Evolutionary conservation across 2,888 invertebrate genomes (phyloP).

Genomic region (Prenolepis imparis): DNA sequence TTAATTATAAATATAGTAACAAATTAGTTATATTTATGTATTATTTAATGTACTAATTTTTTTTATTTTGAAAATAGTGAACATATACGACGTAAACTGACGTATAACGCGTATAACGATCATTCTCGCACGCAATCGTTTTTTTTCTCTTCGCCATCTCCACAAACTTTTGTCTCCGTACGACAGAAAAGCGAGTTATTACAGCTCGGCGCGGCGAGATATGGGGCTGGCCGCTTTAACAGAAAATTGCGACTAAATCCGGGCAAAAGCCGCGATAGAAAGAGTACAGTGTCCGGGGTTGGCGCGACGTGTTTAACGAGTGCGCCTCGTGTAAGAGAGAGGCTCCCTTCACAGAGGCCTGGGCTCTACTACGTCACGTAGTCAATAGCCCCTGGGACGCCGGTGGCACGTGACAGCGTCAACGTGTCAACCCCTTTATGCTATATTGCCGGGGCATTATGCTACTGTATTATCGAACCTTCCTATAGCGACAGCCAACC

Average conservation of each 20-base stretch:
- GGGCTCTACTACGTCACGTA: constrained; percentile 69
- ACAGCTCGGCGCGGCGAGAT: constrained; percentile 36
- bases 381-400: constrained; percentile 75
- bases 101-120: background rate
- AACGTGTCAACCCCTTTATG: constrained; percentile 78
- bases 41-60: background rate
- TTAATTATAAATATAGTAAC: background rate
- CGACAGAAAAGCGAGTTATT: constrained; percentile 51
- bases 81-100: background rate
- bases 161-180: constrained; percentile 18
- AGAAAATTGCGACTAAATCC: constrained; percentile 54
- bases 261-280: constrained; percentile 31
- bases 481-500: constrained; percentile 65
- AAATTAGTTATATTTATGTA: background rate
- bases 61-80: background rate
- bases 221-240: constrained; percentile 34
- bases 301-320: constrained; percentile 67
- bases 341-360: constrained; percentile 60
- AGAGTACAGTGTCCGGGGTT: constrained; percentile 9
- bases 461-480: constrained; percentile 75
- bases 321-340: constrained; percentile 59
- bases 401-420: constrained; percentile 77
- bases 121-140: background rate
- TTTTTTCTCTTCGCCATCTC: background rate
- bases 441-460: constrained; percentile 76